Conservation (phyloP, 2,113 vertebrate genomes). For the Callopanchax toddi region DNA sequence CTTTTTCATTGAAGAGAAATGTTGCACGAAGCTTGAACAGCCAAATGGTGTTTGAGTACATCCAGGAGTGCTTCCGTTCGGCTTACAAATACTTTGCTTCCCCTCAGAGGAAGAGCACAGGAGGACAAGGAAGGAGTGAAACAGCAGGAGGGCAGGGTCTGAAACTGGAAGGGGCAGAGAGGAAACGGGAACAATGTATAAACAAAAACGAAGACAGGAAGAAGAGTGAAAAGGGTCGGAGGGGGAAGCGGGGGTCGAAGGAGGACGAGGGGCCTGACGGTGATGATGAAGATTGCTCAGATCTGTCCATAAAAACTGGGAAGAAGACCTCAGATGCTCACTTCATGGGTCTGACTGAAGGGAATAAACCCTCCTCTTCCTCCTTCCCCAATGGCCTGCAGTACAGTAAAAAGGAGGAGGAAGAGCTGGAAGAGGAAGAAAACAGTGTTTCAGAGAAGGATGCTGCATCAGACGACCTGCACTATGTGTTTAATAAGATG, state of each 20-base stretch:
- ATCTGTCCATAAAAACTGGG: constrained; percentile 34
- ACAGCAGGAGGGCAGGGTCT: constrained; percentile 6
- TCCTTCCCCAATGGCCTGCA: constrained; percentile 75
- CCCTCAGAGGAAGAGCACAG: constrained; percentile 84
- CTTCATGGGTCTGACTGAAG: constrained; percentile 47
- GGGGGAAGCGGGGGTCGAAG: constrained; percentile 13
- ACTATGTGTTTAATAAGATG: constrained; percentile 94
- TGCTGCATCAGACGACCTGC: constrained; percentile 83
- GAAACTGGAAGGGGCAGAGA: no score
- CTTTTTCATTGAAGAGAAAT: constrained; percentile 97
- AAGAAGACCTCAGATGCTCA: constrained; percentile 36
- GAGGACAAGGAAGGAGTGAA: constrained; percentile 26
- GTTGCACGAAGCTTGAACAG: constrained; percentile 97
- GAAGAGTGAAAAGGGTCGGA: constrained; percentile 16
- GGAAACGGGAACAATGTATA: no score
- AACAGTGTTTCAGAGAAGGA: constrained; percentile 61
- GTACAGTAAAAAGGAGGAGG: constrained; percentile 61
- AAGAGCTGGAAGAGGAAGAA: constrained; percentile 55
- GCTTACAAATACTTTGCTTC: constrained; percentile 97
- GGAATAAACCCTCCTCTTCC: constrained; percentile 52
- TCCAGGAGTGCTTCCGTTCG: constrained; percentile 94
- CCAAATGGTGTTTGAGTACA: constrained; percentile 99
- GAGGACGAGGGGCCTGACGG: constrained; percentile 51
- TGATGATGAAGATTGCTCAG: constrained; percentile 49
- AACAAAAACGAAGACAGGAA: not conserved